A percentile compares a stretch with the other conserved stretches of the same genome.
Evolutionary conservation across 2,797 vertebrate genomes (phyloP).

Genomic region (Presbytis comata): DNA sequence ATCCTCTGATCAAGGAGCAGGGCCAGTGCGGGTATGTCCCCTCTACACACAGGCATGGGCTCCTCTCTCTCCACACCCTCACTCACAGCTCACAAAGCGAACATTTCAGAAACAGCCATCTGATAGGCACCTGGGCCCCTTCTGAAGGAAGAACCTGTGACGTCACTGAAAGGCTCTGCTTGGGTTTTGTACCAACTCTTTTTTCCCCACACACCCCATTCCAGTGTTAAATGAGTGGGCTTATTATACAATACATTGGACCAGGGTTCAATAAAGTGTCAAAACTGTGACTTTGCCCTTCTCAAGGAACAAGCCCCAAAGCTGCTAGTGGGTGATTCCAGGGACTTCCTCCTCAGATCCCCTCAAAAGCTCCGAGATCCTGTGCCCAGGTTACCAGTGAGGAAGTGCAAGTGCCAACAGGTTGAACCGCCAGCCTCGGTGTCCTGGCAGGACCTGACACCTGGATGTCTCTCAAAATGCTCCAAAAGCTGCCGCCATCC

Average conservation of each 20-base stretch:
- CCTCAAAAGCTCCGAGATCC: not conserved
- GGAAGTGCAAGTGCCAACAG: not conserved
- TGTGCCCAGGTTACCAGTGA: rapidly evolving
- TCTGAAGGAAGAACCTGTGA: not conserved
- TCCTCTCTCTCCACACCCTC: not conserved
- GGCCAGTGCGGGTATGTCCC: rapidly evolving
- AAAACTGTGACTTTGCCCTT: not conserved
- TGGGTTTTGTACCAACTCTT: not conserved
- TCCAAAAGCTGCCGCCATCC: not conserved
- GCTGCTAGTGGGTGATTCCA: rapidly evolving
- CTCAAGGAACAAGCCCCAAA: rapidly evolving
- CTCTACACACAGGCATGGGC: not conserved
- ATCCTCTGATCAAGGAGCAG: not conserved
- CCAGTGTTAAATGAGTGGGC: not conserved
- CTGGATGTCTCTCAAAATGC: not conserved
- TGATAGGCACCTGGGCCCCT: not conserved
- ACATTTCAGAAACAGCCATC: not conserved
- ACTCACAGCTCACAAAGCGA: not conserved
- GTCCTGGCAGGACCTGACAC: too few species aligned
- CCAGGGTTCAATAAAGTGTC: not conserved
- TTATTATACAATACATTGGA: not conserved
- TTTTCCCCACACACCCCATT: too few species aligned
- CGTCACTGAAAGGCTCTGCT: too few species aligned
- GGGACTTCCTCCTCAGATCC: not conserved
- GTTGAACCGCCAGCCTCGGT: not conserved